phyloP scores from a whole-genome alignment of 2,888 invertebrate genomes.

The Conomelus anceps region DNA sequence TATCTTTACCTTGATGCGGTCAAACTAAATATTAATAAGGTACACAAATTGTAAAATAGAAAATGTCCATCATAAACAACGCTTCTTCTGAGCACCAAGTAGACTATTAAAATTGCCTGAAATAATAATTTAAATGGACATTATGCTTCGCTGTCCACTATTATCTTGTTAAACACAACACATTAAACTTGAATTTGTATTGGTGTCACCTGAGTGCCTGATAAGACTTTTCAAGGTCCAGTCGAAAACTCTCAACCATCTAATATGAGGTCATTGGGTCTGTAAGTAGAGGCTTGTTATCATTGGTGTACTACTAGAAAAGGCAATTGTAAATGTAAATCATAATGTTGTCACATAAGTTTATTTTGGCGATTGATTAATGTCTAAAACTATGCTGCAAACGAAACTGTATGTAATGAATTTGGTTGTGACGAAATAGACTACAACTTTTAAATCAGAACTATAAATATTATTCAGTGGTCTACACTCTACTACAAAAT shows the following conservation, averaged over 20 bases:
- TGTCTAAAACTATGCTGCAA: too few species aligned
- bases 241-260: background rate
- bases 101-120: background rate
- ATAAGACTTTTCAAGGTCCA: background rate
- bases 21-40: too few species aligned
- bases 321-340: background rate
- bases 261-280: background rate
- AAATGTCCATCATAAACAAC: background rate
- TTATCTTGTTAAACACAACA: background rate
- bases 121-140: background rate
- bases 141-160: background rate
- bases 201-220: background rate
- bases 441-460: too few species aligned
- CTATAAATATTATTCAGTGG: too few species aligned
- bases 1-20: too few species aligned
- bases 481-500: too few species aligned
- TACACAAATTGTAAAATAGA: too few species aligned
- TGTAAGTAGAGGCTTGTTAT: background rate
- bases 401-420: too few species aligned
- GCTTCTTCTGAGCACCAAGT: too few species aligned
- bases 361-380: too few species aligned
- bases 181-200: background rate
- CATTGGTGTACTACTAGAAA: background rate
- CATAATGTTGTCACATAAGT: too few species aligned
- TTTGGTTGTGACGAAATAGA: too few species aligned